Conservation (phyloP, 1,140 invertebrate genomes). For the Acromyrmex echinatior region DNA sequence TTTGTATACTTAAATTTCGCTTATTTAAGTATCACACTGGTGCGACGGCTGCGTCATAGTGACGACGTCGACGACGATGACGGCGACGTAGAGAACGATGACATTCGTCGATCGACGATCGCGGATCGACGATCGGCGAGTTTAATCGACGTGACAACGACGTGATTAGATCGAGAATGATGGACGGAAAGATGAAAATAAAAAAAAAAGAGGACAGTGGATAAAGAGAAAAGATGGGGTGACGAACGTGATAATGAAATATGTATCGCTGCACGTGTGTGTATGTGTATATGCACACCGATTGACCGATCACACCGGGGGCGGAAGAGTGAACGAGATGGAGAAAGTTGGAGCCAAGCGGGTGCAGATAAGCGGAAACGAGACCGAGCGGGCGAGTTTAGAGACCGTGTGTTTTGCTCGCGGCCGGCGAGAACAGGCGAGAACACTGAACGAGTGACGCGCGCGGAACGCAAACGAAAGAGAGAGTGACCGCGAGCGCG, state of each 20-base stretch:
- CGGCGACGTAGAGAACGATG: neutral
- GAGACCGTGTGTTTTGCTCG: slow-evolving; percentile 48
- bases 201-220: slow-evolving; percentile 55
- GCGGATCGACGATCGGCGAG: slow-evolving; percentile 33
- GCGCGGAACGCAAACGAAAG: slow-evolving; percentile 71
- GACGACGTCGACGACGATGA: slow-evolving; percentile 15
- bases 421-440: neutral
- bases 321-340: slow-evolving; percentile 28
- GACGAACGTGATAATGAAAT: slow-evolving; percentile 6
- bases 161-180: slow-evolving; percentile 61
- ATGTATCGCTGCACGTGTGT: slow-evolving; percentile 1
- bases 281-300: neutral
- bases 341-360: slow-evolving; percentile 31
- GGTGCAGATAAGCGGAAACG: slow-evolving; percentile 55
- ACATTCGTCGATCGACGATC: slow-evolving; percentile 42
- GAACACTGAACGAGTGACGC: slow-evolving; percentile 60
- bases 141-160: slow-evolving; percentile 9
- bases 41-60: slow-evolving; percentile 6
- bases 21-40: slow-evolving; percentile 39
- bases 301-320: slow-evolving; percentile 8
- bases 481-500: slow-evolving; percentile 67
- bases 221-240: neutral
- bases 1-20: slow-evolving; percentile 71
- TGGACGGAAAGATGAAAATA: slow-evolving; percentile 44
- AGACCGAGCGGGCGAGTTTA: slow-evolving; percentile 37